A percentile compares a stretch with the other conserved stretches of the same genome.
phyloP scores from a whole-genome alignment of 2,888 invertebrate species.

The Drosophila infuscata region DNA sequence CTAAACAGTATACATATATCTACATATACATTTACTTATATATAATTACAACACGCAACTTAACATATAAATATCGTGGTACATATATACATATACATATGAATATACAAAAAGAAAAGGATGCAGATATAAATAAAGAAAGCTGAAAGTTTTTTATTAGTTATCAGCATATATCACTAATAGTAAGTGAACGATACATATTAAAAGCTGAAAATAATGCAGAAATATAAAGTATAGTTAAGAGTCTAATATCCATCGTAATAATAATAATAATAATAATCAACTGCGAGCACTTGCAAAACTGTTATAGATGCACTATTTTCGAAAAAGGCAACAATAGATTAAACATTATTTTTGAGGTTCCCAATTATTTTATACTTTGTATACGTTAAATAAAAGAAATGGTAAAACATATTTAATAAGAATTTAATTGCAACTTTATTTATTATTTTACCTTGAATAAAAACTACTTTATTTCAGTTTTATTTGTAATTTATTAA shows the following conservation, averaged over 20 bases:
- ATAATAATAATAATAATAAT: conserved; percentile 52
- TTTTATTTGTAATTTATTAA: conserved; percentile 49
- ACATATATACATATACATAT: conserved; percentile 59
- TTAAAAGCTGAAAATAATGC: conserved; percentile 75
- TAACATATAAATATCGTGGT: conserved; percentile 53
- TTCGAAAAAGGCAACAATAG: conserved; percentile 43
- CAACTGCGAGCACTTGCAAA: conserved; percentile 57
- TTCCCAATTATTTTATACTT: conserved; percentile 7
- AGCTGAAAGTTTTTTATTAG: conserved; percentile 66
- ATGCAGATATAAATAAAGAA: conserved; percentile 26
- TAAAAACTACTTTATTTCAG: conserved; percentile 24
- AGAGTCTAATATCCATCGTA: conserved; percentile 55
- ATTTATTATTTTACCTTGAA: conserved; percentile 29
- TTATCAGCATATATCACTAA: conserved; percentile 62
- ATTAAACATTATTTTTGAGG: conserved; percentile 13
- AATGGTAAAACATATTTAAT: conserved; percentile 44
- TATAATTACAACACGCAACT: conserved; percentile 44
- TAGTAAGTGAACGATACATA: conserved; percentile 63
- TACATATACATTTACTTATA: conserved; percentile 57
- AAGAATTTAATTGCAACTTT: conserved; percentile 20
- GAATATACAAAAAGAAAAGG: conserved; percentile 31
- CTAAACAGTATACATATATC: conserved; percentile 62
- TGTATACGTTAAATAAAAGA: conserved; percentile 17
- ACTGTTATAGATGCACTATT: conserved; percentile 63
- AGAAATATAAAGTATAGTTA: conserved; percentile 68